Evolutionary conservation across 2,113 vertebrate genomes (phyloP), one percentile per base, ranked within the genome.

Genomic region (Brevimyrus niger): DNA sequence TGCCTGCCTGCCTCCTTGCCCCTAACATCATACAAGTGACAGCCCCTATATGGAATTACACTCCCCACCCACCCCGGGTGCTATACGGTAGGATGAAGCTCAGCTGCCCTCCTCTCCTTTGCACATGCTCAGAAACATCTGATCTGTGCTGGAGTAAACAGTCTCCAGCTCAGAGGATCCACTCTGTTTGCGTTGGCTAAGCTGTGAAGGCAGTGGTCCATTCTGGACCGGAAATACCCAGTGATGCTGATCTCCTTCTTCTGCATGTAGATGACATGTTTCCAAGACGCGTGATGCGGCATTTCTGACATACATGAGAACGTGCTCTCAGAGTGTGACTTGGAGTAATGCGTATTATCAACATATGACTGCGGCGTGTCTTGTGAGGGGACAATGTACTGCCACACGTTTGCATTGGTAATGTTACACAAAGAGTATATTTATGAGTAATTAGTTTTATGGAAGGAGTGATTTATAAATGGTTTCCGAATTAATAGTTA

Each of bases 1-100:
- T 95, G 96, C 95, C 94, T 95, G 92, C 93, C 83, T 93, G 96
- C 96, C 96, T 96, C 92, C 91, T 94, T 96, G 96, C 95, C 90
- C 93, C 94, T 93, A 93, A 95, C 92, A 92, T 89, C 61, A 69
- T 69, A 69, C 61, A 92, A 92, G 94, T 95, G 96, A 95, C 95
- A 95, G 95, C 92, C 96, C 94, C 94, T 94, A 92, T 95, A 93
- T 94, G 93, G 94, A 94, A 92, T 90, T 8, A 1, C n/a, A n/a
- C n/a, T n/a, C n/a, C 10, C 8, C 61, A 6, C 23, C 27, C 65
- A 10, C 65, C 27, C 8, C n/a, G 42, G 2, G 91, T 88, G 90
- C 92, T 92, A 93, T 91, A 86, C 90, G 86, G 91, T 92, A 91
- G 92, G 92, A 91, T 88, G 1, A 27, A 83, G 89, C 88, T 90